These are phyloP conservation scores for Trichosurus vulpecula DNA, from an alignment of 2,797 vertebrate genomes.

Conservation along the genomic window DNA sequence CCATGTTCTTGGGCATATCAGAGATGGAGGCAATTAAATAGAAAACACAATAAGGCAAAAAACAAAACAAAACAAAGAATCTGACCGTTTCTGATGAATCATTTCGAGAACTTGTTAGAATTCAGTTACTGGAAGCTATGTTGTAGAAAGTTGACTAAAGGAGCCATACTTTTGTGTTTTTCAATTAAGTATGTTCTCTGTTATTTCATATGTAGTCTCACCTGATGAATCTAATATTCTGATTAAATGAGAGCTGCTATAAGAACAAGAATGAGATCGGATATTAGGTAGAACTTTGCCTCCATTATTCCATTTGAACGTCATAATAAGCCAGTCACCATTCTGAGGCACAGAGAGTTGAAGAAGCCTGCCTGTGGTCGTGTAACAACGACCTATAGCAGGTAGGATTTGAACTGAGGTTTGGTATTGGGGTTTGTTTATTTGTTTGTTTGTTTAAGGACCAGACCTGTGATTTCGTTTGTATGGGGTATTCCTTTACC, in stretches of 20 bases:
- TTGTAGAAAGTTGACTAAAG: background rate
- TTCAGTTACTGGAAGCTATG: background rate
- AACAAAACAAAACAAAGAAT: background rate
- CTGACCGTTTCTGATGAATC: background rate
- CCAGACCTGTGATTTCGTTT: background rate
- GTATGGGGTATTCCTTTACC: background rate
- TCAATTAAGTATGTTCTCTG: background rate
- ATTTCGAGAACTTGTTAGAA: background rate
- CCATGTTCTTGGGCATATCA: rapidly evolving
- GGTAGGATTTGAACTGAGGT: background rate
- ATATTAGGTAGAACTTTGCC: background rate
- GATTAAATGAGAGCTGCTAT: background rate
- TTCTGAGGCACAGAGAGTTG: background rate
- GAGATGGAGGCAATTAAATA: background rate
- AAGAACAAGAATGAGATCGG: background rate
- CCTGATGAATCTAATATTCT: background rate
- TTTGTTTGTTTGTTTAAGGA: background rate
- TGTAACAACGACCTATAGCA: background rate
- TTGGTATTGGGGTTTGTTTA: background rate
- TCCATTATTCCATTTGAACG: background rate
- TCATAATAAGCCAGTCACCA: background rate
- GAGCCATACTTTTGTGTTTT: background rate
- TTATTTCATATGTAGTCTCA: background rate
- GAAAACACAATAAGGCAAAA: background rate
- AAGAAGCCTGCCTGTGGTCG: background rate